These are phyloP conservation scores for Amazona vittata DNA, from an alignment of 2,113 vertebrate species.

Conservation along the genomic window DNA sequence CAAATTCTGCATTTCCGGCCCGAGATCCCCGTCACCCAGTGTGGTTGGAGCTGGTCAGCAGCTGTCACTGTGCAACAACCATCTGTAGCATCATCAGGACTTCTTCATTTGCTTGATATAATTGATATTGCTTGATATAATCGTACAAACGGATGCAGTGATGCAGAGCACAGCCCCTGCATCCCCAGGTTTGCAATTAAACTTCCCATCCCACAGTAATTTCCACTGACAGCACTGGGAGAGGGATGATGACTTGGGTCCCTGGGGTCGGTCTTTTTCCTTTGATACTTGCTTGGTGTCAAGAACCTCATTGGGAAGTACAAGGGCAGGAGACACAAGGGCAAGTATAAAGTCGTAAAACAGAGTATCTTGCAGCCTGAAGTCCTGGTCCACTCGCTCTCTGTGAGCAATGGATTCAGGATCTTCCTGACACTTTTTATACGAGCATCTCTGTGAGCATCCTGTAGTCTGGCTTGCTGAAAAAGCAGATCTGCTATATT, in stretches of 20 bases:
- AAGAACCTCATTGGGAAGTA: neutral
- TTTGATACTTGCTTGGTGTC: fast-evolving
- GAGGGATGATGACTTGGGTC: neutral
- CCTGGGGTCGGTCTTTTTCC: neutral
- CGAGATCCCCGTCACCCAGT: fast-evolving
- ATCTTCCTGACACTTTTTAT: neutral
- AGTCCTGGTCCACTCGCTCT: neutral
- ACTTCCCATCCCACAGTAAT: neutral
- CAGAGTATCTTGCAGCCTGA: neutral
- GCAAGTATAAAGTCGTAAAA: neutral
- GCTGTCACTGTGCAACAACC: neutral
- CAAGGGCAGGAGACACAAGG: neutral
- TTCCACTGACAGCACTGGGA: neutral
- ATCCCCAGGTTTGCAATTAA: neutral
- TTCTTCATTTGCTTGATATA: neutral
- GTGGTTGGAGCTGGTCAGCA: neutral
- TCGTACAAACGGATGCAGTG: neutral
- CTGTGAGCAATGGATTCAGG: neutral
- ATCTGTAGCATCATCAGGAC: neutral
- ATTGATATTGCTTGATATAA: neutral
- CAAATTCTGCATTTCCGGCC: neutral
- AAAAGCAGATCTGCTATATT: neutral
- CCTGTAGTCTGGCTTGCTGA: neutral
- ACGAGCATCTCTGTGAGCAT: fast-evolving
- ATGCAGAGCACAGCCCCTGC: neutral